A percentile compares a stretch with the other conserved stretches of the same genome.
These are phyloP conservation scores for Philotrypesis tridentata DNA, from an alignment of 1,140 invertebrate species.

Conservation along the genomic window DNA sequence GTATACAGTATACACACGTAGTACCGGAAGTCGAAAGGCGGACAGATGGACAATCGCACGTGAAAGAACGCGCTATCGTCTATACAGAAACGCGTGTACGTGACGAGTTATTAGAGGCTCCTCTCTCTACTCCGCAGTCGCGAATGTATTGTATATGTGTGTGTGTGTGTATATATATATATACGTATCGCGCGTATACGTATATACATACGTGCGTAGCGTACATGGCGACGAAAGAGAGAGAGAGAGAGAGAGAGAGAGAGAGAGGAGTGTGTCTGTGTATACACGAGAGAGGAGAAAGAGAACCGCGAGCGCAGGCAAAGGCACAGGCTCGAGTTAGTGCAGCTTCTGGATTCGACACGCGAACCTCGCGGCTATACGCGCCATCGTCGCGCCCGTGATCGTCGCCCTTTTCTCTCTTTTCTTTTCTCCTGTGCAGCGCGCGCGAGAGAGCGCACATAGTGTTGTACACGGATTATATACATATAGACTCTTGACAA, in stretches of 20 bases:
- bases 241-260: constrained; percentile 3
- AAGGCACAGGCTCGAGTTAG: constrained; percentile 52
- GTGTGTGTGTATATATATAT: neutral
- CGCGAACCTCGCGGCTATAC: constrained; percentile 46
- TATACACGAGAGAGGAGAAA: constrained; percentile 15
- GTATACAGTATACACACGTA: neutral
- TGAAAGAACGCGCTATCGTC: constrained; percentile 23
- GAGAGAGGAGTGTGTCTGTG: neutral
- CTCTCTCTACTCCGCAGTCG: neutral
- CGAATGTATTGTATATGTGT: neutral
- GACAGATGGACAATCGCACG: neutral
- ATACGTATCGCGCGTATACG: constrained; percentile 3
- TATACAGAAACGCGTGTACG: neutral
- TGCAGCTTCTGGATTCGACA: constrained; percentile 59
- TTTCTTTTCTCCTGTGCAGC: neutral
- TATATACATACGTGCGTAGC: neutral
- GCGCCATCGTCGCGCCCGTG: no score
- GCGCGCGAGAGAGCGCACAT: neutral
- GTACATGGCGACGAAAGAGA: neutral
- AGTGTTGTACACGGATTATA: neutral
- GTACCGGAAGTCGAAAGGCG: constrained; percentile 1
- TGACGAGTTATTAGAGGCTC: constrained; percentile 39
- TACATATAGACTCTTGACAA: no score
- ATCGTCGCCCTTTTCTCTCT: constrained; percentile 11
- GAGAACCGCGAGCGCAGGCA: neutral